phyloP scores from a whole-genome alignment of 2,888 invertebrate genomes.

The Dasysyrphus tricinctus region DNA sequence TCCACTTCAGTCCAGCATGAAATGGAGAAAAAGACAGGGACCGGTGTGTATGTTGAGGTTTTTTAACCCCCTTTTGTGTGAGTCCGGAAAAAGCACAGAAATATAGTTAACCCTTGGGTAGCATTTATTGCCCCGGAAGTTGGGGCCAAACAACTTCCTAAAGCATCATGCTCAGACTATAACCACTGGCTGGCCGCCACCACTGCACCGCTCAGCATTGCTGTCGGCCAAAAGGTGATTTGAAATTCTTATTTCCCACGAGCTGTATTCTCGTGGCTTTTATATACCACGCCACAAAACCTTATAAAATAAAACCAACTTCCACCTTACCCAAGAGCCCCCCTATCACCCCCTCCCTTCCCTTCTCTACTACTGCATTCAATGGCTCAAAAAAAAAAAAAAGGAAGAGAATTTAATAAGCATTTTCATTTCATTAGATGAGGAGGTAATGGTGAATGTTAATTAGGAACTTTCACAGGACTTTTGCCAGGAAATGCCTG shows the following conservation, averaged over 20 bases:
- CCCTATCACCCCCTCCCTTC: neutral
- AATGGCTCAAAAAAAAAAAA: constrained; percentile 17
- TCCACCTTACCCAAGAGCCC: neutral
- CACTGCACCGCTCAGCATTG: neutral
- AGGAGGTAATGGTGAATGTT: constrained; percentile 37
- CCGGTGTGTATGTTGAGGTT: neutral
- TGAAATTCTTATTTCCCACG: constrained; percentile 50
- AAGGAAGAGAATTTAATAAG: constrained; percentile 63
- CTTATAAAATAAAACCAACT: neutral
- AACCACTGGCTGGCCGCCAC: constrained; percentile 30
- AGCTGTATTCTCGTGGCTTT: constrained; percentile 20
- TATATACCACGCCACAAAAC: neutral
- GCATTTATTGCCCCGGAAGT: constrained; percentile 41
- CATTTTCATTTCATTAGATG: constrained; percentile 72
- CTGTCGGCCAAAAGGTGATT: constrained; percentile 45
- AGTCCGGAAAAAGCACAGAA: neutral
- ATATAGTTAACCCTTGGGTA: constrained; percentile 11
- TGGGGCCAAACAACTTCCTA: constrained; percentile 27
- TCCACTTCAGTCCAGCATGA: neutral
- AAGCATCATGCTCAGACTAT: constrained; percentile 36
- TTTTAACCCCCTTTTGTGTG: constrained; percentile 18
- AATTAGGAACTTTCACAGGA: constrained; percentile 46
- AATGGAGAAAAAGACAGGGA: neutral
- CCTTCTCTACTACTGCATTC: neutral
- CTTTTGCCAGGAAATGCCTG: constrained; percentile 13